A percentile compares a stretch with the other conserved stretches of the same genome.
Conservation (phyloP, 2,113 vertebrate species). For the Lepidothrix coronata region DNA sequence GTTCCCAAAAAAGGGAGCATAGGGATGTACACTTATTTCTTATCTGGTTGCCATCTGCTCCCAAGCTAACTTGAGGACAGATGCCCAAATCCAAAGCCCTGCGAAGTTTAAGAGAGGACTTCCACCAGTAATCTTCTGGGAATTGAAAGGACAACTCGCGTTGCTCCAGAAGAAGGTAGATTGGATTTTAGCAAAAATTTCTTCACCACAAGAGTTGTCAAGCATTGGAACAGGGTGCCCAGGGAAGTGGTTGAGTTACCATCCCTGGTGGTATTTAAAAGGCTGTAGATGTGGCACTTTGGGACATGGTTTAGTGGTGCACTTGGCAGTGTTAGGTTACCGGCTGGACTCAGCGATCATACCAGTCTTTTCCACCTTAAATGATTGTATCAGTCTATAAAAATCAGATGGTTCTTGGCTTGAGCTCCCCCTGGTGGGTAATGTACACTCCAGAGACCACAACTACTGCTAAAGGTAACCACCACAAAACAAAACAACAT, state of each 20-base stretch:
- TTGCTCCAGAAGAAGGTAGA: neutral
- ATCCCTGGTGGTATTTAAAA: neutral
- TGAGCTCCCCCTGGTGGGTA: constrained; percentile 51
- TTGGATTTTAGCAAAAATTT: neutral
- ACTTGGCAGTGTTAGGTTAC: neutral
- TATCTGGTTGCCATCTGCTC: neutral
- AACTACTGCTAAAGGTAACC: neutral
- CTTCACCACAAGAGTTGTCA: neutral
- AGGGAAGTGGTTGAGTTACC: neutral
- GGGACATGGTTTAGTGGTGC: neutral
- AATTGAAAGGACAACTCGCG: neutral
- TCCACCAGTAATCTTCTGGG: neutral
- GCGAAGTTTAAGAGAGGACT: neutral
- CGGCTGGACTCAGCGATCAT: neutral
- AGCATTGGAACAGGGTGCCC: neutral
- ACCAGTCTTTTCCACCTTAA: neutral
- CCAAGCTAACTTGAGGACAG: neutral
- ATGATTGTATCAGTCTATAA: neutral
- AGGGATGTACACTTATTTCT: neutral
- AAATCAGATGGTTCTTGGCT: neutral
- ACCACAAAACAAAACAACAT: neutral
- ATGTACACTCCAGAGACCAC: neutral
- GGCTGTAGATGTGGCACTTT: neutral
- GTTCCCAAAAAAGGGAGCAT: neutral
- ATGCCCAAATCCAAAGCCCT: neutral